Percentiles rank a stretch among this genome's conserved stretches.
Evolutionary conservation across 2,888 invertebrate species (phyloP).

Genomic region (Lacanobia oleracea): DNA sequence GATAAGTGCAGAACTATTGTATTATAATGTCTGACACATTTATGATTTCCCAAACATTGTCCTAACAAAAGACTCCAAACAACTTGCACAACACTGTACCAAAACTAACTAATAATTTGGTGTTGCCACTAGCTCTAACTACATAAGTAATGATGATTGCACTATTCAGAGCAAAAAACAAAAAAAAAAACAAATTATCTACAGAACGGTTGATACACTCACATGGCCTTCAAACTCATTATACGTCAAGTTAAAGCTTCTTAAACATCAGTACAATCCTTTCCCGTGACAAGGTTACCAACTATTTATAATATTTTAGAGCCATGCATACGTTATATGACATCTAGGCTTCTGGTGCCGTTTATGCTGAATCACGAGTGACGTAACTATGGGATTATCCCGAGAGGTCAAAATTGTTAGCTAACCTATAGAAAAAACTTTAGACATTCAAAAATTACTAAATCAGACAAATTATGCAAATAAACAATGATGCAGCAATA

Average conservation of each 20-base stretch:
- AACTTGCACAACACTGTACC: not conserved
- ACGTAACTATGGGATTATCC: not conserved
- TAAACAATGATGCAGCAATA: not conserved
- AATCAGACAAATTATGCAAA: not conserved
- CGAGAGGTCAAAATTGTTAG: not conserved
- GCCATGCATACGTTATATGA: not conserved
- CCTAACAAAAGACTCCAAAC: not conserved
- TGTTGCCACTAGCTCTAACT: not conserved
- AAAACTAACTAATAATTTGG: conserved; percentile 3
- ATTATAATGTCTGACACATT: conserved; percentile 2
- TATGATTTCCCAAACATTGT: not conserved
- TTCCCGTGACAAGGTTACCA: conserved; percentile 56
- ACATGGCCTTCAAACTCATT: conserved; percentile 57
- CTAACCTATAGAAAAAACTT: not conserved
- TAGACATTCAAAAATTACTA: not conserved
- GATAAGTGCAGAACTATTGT: not conserved
- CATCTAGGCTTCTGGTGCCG: not conserved
- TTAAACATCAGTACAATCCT: conserved; percentile 37
- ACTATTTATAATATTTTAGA: conserved; percentile 30
- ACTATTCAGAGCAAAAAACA: conserved; percentile 19
- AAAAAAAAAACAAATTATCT: conserved; percentile 13
- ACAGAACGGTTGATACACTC: conserved; percentile 13
- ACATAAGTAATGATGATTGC: conserved; percentile 41
- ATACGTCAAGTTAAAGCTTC: conserved; percentile 27
- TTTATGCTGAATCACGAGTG: not conserved